Evolutionary conservation across 2,888 invertebrate species (phyloP).

Genomic region (Drosophila rubida): DNA sequence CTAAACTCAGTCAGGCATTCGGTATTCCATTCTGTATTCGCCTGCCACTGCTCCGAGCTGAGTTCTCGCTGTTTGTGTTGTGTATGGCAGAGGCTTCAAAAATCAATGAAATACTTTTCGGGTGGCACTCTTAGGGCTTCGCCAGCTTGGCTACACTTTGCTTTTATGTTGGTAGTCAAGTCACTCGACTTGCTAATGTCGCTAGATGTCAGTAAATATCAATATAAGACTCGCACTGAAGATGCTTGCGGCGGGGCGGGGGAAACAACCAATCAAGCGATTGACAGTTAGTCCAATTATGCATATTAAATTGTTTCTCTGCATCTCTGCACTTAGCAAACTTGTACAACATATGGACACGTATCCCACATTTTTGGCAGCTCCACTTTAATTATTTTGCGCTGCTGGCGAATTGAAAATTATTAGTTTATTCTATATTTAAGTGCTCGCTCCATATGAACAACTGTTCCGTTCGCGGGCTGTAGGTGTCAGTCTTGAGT

Average conservation of each 20-base stretch:
- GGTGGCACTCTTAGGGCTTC: conserved; percentile 82
- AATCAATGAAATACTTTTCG: conserved; percentile 84
- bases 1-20: conserved; percentile 48
- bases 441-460: background rate
- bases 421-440: no score
- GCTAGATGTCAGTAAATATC: conserved; percentile 47
- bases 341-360: background rate
- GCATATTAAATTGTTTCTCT: no score
- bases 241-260: background rate
- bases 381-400: conserved; percentile 3
- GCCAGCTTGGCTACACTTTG: conserved; percentile 73
- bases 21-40: conserved; percentile 16
- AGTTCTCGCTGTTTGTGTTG: conserved; percentile 36
- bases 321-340: background rate
- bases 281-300: conserved; percentile 18
- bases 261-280: background rate
- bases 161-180: conserved; percentile 64
- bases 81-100: conserved; percentile 81
- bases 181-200: conserved; percentile 59
- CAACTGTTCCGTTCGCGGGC: conserved; percentile 38
- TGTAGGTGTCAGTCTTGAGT: conserved; percentile 12
- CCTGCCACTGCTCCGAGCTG: conserved; percentile 25
- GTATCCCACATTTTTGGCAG: background rate
- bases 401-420: no score
- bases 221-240: conserved; percentile 14